A percentile compares a stretch with the other conserved stretches of the same genome.
phyloP scores from a whole-genome alignment of 1,140 invertebrate species.

The Pemphigus obesinymphae region DNA sequence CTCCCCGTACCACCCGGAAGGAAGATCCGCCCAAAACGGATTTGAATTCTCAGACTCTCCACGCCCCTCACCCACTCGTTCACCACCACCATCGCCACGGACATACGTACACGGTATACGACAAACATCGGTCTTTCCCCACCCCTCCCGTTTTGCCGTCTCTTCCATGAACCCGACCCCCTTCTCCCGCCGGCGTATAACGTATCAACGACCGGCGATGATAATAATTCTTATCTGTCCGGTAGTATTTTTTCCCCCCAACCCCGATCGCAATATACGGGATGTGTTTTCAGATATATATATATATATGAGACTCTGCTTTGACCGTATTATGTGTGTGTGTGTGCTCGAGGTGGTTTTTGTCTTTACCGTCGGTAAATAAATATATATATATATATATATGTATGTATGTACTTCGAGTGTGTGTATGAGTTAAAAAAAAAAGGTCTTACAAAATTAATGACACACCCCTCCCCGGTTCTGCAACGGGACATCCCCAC shows the following conservation, averaged over 20 bases:
- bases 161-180: too few species aligned
- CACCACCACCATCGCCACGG: too few species aligned
- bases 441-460: slow-evolving; percentile 22
- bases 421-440: too few species aligned
- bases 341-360: not conserved
- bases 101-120: too few species aligned
- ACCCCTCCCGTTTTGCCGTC: too few species aligned
- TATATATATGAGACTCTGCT: not conserved
- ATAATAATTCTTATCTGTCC: slow-evolving; percentile 13
- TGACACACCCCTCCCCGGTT: not conserved
- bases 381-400: not conserved
- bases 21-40: not conserved
- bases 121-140: not conserved
- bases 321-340: not conserved
- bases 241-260: not conserved
- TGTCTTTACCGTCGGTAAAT: not conserved
- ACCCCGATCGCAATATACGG: not conserved
- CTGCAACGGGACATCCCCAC: not conserved
- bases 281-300: not conserved
- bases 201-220: not conserved
- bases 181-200: too few species aligned
- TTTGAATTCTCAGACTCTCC: not conserved
- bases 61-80: not conserved
- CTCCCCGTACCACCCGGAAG: not conserved
- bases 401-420: not conserved